Evolutionary conservation across 2,888 invertebrate genomes (phyloP).

Genomic region (Standfussiana lucernea): DNA sequence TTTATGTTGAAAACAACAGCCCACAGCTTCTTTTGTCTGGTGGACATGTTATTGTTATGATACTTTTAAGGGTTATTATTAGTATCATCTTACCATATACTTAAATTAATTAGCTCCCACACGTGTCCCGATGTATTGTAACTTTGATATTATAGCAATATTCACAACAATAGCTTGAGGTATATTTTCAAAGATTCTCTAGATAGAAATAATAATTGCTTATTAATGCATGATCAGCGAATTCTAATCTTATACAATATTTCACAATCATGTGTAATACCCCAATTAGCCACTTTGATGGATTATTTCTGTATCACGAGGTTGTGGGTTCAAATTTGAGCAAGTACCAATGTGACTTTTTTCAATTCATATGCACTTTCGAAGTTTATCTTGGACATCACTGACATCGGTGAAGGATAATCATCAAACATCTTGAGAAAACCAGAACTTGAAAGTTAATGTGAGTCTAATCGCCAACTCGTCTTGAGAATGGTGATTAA

Average conservation of each 20-base stretch:
- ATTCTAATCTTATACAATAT: not conserved
- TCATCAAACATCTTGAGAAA: not conserved
- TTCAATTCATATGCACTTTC: not conserved
- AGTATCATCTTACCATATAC: not conserved
- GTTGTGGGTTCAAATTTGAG: not conserved
- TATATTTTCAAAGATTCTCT: not conserved
- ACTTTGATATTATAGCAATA: not conserved
- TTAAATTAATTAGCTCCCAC: no score
- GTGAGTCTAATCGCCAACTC: not conserved
- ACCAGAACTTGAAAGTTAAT: not conserved
- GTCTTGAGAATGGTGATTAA: not conserved
- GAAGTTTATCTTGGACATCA: not conserved
- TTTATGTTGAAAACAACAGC: constrained; percentile 1
- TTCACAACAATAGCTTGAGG: not conserved
- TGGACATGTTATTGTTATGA: not conserved
- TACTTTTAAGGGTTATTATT: not conserved
- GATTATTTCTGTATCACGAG: not conserved
- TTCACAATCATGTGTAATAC: not conserved
- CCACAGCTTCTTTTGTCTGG: not conserved
- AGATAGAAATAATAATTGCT: not conserved
- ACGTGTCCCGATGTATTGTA: not conserved
- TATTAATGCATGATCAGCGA: not conserved
- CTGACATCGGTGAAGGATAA: not conserved
- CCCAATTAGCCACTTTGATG: not conserved
- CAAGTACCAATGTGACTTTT: not conserved